Evolutionary conservation across 1,140 invertebrate species (phyloP), one percentile per base, ranked within the genome.

Genomic region (Pteromalus puparum): DNA sequence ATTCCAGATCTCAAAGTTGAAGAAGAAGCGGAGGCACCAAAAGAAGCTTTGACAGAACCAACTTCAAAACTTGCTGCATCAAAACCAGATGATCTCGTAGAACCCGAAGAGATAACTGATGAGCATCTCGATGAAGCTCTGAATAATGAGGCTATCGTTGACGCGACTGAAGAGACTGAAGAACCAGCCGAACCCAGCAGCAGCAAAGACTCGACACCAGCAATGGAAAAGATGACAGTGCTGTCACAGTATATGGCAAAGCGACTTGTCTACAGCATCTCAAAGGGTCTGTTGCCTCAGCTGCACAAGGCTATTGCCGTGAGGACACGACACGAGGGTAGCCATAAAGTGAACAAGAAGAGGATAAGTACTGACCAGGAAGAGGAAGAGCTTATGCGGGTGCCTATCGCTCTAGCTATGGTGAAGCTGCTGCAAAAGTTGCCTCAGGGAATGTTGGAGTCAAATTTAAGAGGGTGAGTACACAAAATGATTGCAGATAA

Each of bases 351-450:
- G 0, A 97, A 97, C 89, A 94, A 95, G 42, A 96, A 95, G 73
- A 94, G 93, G 4, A 93, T 94, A 0, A 94, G 95, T 34, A 85
- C 93, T 12, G 95, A 95, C 42, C 93, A 94, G n/a, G 96, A 97
- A 87, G 97, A 99, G 88, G 97, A 98, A 86, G 98, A 99, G 90
- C 96, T 99, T 86, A 92, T 97, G 82, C 94, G 97, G 82, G 96
- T 99, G 15, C 98, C 99, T 0, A 96, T 99, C 87, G 98, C 98
- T 1, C 92, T 99, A 65, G 98, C 98, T 1, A 94, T 99, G 86
- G 97, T 99, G 0, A 99, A 99, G 90, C 90, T 99, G 28, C 90
- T 99, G 15, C 97, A 99, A 89, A 96, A 96, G 87, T 93, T 99
- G 61, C 98, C 98, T 0, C 92, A 95, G 86, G 92, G 95, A 84